These are phyloP conservation scores for Peromyscus eremicus DNA, from an alignment of 2,797 vertebrate species.

Conservation along the genomic window DNA sequence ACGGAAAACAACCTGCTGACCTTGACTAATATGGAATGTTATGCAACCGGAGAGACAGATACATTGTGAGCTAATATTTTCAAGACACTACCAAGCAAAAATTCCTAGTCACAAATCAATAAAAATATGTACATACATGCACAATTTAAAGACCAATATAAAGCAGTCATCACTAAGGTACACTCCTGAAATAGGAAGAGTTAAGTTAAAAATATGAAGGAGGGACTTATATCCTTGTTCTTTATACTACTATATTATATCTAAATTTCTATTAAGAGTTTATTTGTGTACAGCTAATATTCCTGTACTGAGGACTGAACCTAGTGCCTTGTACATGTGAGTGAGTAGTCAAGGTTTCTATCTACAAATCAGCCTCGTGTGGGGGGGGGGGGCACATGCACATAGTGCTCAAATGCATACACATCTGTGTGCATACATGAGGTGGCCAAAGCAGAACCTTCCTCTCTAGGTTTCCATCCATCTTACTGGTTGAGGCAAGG, in stretches of 20 bases:
- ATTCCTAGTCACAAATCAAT: conserved; percentile 48
- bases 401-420: neutral
- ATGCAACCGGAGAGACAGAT: neutral
- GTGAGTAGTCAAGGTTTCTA: neutral
- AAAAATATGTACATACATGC: neutral
- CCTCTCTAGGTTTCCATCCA: neutral
- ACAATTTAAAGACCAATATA: conserved; percentile 6
- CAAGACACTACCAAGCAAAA: conserved; percentile 61
- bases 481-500: neutral
- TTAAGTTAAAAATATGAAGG: neutral
- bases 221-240: neutral
- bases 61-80: conserved; percentile 39
- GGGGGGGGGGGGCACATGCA: neutral
- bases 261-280: neutral
- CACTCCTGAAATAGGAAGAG: neutral
- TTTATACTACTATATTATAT: neutral
- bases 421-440: neutral
- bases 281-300: neutral
- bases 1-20: conserved; percentile 4
- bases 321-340: neutral
- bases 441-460: neutral
- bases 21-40: neutral
- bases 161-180: neutral
- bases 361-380: neutral
- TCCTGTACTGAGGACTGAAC: neutral